Evolutionary conservation across 2,113 vertebrate species (phyloP), one percentile per base, ranked within the genome.

Genomic region (Rhynchopsitta pachyrhyncha): DNA sequence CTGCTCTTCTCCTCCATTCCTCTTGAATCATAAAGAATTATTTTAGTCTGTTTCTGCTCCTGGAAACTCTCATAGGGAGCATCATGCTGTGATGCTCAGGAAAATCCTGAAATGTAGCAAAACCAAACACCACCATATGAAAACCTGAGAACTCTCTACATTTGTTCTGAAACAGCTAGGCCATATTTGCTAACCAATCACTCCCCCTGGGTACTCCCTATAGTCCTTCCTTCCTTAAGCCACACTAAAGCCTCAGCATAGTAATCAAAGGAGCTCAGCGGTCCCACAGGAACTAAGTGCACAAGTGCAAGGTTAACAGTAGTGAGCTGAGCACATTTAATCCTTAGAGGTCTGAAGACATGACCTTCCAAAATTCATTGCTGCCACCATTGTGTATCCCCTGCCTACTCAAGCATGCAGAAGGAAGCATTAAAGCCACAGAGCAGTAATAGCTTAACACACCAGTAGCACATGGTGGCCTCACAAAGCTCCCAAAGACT

Each of bases 301-400:
- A 66, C 14, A 25, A n/a, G 18, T 11, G 4, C 31, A 28, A 41
- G 0, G 0, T 15, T 23, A 53, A 79, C 0, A 3, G 18, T 1
- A 55, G 33, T 0, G 0, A 88, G 25, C 37, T 11, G 17, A 78
- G n/a, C n/a, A 37, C 12, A 1, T 52, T 77, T 70, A 41, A 73
- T 44, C 75, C 27, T 46, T 39, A 37, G 37, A 37, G 46, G 42
- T n/a, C 39, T 29, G 47, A 71, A 35, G 42, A 53, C 31, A 15
- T 5, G 7, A 50, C 47, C 67, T 64, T 47, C 59, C 71, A 68
- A 75, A 86, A 88, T 7, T 16, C 52, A 39, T 0, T 12, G 47
- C 70, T 60, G 47, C 27, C 80, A 49, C 50, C 67, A 8, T 1
- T 25, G 17, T 0, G 0, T 11, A 60, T 29, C 46, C 35, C 41